phyloP scores from a whole-genome alignment of 1,140 invertebrate species.

The Delia radicum region DNA sequence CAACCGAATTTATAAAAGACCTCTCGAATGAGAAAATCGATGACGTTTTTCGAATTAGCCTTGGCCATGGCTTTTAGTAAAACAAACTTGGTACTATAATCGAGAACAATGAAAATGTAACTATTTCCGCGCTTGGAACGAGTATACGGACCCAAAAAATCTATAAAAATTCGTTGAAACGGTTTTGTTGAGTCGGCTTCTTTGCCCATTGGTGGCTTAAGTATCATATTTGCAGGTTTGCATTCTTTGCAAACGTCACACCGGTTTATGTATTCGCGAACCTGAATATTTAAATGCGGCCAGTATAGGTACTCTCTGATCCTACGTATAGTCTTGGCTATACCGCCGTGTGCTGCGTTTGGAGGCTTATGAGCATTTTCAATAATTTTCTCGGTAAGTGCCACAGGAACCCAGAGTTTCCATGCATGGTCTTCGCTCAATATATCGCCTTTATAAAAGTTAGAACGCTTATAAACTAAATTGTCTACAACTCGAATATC shows the following conservation, averaged over 20 bases:
- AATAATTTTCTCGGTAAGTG: neutral
- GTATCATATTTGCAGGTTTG: neutral
- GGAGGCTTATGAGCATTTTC: neutral
- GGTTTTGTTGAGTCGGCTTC: neutral
- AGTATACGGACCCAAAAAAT: neutral
- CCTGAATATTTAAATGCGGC: neutral
- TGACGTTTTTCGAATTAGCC: neutral
- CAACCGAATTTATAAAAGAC: neutral
- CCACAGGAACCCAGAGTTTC: neutral
- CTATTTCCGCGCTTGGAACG: neutral
- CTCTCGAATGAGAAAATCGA: neutral
- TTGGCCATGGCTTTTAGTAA: conserved; percentile 4
- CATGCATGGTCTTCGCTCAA: neutral
- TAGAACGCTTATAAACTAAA: too few relatives aligned
- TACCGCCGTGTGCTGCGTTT: too few relatives aligned
- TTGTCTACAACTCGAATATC: conserved; percentile 3
- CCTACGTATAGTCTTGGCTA: neutral
- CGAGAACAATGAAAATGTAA: neutral
- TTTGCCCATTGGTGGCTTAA: conserved; percentile 5
- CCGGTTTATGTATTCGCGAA: neutral
- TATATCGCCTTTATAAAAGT: neutral
- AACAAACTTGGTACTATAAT: neutral
- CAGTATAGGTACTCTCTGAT: neutral
- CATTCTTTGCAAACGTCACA: neutral
- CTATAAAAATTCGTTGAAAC: neutral